phyloP scores from a whole-genome alignment of 1,140 invertebrate genomes.

The Episyrphus balteatus region DNA sequence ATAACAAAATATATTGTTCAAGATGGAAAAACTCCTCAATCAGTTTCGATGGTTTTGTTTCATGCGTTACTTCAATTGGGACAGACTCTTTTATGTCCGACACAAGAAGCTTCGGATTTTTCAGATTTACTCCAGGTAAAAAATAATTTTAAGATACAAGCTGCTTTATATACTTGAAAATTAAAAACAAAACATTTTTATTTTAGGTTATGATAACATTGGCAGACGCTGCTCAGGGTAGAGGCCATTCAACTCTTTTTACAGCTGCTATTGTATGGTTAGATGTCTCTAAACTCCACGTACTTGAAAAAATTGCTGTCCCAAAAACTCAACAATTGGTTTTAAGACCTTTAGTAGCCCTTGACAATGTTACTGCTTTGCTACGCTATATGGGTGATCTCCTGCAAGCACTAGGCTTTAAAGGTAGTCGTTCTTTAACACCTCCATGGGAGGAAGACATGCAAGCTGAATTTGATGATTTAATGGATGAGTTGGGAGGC shows the following conservation, averaged over 20 bases:
- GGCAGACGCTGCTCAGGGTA: slow-evolving; percentile 65
- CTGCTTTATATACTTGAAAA: slow-evolving; percentile 11
- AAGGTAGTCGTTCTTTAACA: slow-evolving; percentile 48
- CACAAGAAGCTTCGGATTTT: slow-evolving; percentile 61
- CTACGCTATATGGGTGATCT: slow-evolving; percentile 43
- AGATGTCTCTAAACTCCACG: slow-evolving; percentile 50
- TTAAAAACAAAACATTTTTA: neutral
- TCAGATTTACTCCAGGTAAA: slow-evolving; percentile 66
- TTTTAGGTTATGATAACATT: slow-evolving; percentile 54
- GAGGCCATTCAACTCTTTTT: slow-evolving; percentile 69
- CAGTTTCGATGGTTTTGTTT: slow-evolving; percentile 62
- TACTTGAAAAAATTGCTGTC: slow-evolving; percentile 45
- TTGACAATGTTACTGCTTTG: slow-evolving; percentile 29
- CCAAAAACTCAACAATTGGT: slow-evolving; percentile 37
- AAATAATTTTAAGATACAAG: slow-evolving; percentile 9
- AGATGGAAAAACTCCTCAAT: slow-evolving; percentile 54
- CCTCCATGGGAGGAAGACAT: slow-evolving; percentile 71
- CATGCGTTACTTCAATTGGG: slow-evolving; percentile 66
- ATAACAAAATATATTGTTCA: slow-evolving; percentile 65
- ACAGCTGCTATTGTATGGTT: slow-evolving; percentile 71
- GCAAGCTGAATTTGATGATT: slow-evolving; percentile 59
- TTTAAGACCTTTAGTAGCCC: slow-evolving; percentile 9
- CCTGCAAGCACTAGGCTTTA: slow-evolving; percentile 30
- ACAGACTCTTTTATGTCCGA: slow-evolving; percentile 50
- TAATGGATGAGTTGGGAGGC: slow-evolving; percentile 62